Conservation (phyloP, 2,888 invertebrate species). For the Drosophila mayaguana region DNA sequence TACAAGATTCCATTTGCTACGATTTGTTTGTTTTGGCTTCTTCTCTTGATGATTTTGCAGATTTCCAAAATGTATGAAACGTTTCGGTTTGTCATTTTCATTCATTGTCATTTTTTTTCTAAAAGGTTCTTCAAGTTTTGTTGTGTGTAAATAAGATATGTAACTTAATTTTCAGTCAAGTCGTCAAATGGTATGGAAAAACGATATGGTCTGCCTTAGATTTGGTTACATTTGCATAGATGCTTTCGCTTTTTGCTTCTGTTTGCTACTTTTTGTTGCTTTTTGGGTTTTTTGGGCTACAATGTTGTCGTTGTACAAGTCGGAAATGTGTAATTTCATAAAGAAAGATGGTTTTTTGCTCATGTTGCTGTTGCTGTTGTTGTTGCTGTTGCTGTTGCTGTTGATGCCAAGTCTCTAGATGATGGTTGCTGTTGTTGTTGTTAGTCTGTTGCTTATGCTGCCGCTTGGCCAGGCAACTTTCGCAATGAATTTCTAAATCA, state of each 20-base stretch:
- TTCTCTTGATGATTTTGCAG: conserved; percentile 76
- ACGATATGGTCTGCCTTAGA: conserved; percentile 22
- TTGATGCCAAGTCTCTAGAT: conserved; percentile 70
- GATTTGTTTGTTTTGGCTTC: conserved; percentile 42
- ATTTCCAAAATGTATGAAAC: conserved; percentile 76
- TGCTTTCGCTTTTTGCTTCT: conserved; percentile 42
- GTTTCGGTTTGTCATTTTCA: conserved; percentile 22
- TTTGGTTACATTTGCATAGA: conserved; percentile 41
- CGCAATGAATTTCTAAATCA: conserved; percentile 80
- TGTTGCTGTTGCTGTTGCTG: conserved; percentile 30
- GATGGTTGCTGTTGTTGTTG: conserved; percentile 39
- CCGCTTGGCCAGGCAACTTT: conserved; percentile 78
- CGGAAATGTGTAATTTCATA: conserved; percentile 80
- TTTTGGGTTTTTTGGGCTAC: conserved; percentile 43
- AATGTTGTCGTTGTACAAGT: conserved; percentile 75
- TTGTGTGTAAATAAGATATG: conserved; percentile 52
- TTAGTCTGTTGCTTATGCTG: conserved; percentile 58
- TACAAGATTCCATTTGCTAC: conserved; percentile 82
- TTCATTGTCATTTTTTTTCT: conserved; percentile 14
- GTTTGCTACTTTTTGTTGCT: conserved; percentile 1
- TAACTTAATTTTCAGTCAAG: conserved; percentile 60
- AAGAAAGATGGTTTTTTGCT: conserved; percentile 73
- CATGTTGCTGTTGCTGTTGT: conserved; percentile 45
- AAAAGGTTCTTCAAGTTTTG: conserved; percentile 39
- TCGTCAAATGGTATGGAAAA: conserved; percentile 26